These are phyloP conservation scores for Pseudorectes ferrugineus DNA, from an alignment of 2,113 vertebrate genomes.

Conservation along the genomic window DNA sequence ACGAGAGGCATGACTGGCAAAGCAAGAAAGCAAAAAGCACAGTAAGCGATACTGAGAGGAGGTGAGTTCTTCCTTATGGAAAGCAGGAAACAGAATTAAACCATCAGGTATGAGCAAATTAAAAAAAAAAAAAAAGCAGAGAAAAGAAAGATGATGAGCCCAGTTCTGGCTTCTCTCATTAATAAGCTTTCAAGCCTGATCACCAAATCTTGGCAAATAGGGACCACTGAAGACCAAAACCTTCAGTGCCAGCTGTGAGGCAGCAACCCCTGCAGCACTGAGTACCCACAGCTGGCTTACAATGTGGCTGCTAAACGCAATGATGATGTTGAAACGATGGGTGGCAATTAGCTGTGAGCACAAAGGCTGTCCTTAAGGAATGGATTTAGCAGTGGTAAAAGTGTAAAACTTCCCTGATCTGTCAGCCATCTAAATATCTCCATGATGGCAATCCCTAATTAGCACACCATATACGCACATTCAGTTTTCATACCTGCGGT, in stretches of 20 bases:
- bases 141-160: not conserved
- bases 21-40: not conserved
- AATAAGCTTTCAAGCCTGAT: not conserved
- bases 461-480: fast-evolving
- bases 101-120: not conserved
- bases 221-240: not conserved
- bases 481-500: not conserved
- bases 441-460: not conserved
- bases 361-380: not conserved
- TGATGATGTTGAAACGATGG: fast-evolving
- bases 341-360: not conserved
- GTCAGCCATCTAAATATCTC: not conserved
- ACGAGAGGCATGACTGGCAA: not conserved
- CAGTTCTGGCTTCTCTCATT: not conserved
- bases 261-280: fast-evolving
- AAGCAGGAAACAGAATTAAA: not conserved
- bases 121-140: not conserved
- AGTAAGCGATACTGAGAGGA: fast-evolving
- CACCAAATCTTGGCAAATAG: not conserved
- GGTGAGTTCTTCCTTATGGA: not conserved
- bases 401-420: not conserved
- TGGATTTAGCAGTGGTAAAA: not conserved
- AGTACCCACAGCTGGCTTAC: not conserved
- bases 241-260: not conserved
- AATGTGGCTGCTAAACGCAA: not conserved